Conservation (phyloP, 2,888 invertebrate species). For the Nasonovia ribisnigri region DNA sequence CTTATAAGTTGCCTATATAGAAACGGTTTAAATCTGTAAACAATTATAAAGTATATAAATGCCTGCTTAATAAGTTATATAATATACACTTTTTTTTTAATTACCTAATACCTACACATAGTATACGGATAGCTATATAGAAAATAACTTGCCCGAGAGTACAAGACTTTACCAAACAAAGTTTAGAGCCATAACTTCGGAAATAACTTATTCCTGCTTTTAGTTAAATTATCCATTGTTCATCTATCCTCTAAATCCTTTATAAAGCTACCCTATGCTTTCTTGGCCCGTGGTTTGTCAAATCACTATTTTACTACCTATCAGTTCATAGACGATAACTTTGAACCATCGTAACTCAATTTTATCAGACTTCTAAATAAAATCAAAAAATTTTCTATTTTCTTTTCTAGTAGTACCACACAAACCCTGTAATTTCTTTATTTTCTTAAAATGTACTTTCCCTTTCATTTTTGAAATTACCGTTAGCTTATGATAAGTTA, state of each 20-base stretch:
- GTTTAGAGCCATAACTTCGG: constrained; percentile 16
- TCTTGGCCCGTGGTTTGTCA: neutral
- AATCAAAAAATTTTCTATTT: neutral
- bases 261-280: neutral
- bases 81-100: neutral
- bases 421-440: neutral
- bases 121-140: neutral
- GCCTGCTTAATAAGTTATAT: neutral
- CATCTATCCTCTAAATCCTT: neutral
- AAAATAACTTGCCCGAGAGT: neutral
- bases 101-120: neutral
- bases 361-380: neutral
- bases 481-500: neutral
- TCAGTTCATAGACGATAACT: neutral
- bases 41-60: neutral
- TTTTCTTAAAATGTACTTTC: neutral
- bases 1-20: neutral
- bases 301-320: neutral
- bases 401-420: neutral
- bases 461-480: neutral
- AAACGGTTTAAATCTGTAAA: neutral
- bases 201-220: neutral
- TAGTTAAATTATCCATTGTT: constrained; percentile 23
- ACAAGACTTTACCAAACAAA: constrained; percentile 27
- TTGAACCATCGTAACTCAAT: neutral